These are phyloP conservation scores for Anguilla obscura DNA, from an alignment of 2,797 vertebrate species.

Conservation along the genomic window DNA sequence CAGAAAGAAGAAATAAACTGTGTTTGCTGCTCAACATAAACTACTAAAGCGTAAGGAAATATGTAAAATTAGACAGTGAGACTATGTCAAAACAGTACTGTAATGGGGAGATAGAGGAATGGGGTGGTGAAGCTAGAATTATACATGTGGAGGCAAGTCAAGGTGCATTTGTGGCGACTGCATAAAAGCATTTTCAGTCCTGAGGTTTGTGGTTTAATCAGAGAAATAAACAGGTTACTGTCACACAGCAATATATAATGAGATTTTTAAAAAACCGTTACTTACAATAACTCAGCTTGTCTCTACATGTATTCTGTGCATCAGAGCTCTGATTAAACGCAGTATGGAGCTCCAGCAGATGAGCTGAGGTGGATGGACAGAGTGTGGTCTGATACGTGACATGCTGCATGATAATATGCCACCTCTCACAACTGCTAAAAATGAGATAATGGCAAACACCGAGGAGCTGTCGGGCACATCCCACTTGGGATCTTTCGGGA, in stretches of 20 bases:
- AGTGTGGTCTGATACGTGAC: background rate
- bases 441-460: background rate
- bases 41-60: background rate
- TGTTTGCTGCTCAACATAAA: background rate
- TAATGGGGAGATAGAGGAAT: background rate
- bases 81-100: background rate
- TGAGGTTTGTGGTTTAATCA: background rate
- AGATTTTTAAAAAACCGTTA: background rate
- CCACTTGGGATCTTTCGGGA: background rate
- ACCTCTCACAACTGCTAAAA: background rate
- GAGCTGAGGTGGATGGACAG: background rate
- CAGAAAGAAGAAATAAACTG: background rate
- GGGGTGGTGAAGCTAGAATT: background rate
- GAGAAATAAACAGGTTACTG: background rate
- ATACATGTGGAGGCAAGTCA: background rate
- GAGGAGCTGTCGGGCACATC: background rate
- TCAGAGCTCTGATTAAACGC: background rate
- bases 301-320: background rate
- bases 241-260: background rate
- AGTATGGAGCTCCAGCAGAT: background rate
- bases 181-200: background rate
- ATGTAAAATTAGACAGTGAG: background rate
- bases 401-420: background rate
- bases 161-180: background rate
- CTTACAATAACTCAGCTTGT: background rate